Conservation (phyloP, 2,888 invertebrate genomes). For the Drosophila formosana region DNA sequence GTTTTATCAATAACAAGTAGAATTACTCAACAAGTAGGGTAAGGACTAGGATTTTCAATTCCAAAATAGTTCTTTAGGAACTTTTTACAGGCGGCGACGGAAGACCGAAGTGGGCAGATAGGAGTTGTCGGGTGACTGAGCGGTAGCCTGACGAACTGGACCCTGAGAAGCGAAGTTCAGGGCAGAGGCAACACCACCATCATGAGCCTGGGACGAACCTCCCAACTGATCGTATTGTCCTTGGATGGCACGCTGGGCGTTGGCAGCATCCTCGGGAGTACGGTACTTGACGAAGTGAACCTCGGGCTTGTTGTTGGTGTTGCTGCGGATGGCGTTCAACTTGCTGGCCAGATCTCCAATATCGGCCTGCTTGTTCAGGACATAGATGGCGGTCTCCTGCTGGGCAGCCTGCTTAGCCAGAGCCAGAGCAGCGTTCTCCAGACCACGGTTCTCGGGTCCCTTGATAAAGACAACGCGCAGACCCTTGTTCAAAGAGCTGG, state of each 20-base stretch:
- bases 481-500: conserved; percentile 69
- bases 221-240: conserved; percentile 70
- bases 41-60: conserved; percentile 11
- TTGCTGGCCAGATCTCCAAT: conserved; percentile 72
- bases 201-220: conserved; percentile 55
- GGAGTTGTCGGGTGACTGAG: conserved; percentile 62
- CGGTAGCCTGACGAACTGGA: conserved; percentile 55
- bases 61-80: conserved; percentile 13
- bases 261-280: conserved; percentile 75
- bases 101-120: conserved; percentile 78
- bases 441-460: conserved; percentile 77
- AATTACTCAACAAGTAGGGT: conserved; percentile 61
- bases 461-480: conserved; percentile 78
- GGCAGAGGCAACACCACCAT: conserved; percentile 74
- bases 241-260: conserved; percentile 75
- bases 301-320: conserved; percentile 75
- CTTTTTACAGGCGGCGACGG: conserved; percentile 70
- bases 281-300: conserved; percentile 81
- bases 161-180: conserved; percentile 76
- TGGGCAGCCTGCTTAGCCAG: conserved; percentile 77
- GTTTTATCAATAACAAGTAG: conserved; percentile 41
- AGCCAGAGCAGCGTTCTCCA: conserved; percentile 75
- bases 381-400: conserved; percentile 76
- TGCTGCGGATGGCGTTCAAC: conserved; percentile 67
- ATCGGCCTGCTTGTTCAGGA: conserved; percentile 77